These are phyloP conservation scores for Scaeva pyrastri DNA, from an alignment of 2,888 invertebrate species.

Conservation along the genomic window DNA sequence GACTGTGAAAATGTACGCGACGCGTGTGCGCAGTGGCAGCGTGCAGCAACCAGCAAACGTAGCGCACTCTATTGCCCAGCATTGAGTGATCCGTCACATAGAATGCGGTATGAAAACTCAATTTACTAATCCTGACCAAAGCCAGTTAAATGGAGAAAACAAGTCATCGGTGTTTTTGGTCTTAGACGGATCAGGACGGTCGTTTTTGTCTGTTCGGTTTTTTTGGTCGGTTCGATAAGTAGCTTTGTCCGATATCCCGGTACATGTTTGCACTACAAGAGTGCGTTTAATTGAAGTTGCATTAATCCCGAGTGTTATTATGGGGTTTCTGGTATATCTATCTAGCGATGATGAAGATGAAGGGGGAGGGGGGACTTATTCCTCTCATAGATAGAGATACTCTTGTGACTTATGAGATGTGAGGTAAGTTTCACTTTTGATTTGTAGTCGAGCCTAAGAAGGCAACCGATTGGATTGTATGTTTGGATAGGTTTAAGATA, in stretches of 20 bases:
- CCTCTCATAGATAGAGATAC: neutral
- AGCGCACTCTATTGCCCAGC: slow-evolving; percentile 32
- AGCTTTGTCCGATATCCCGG: slow-evolving; percentile 55
- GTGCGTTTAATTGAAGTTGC: slow-evolving; percentile 74
- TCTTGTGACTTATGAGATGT: slow-evolving; percentile 65
- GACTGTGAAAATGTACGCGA: slow-evolving; percentile 52
- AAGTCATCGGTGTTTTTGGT: slow-evolving; percentile 61
- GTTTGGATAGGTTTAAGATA: slow-evolving; percentile 53
- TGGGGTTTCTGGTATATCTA: neutral
- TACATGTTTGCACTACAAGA: slow-evolving; percentile 59
- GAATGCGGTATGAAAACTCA: slow-evolving; percentile 74
- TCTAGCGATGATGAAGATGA: neutral
- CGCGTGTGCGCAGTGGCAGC: slow-evolving; percentile 57
- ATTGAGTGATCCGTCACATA: slow-evolving; percentile 68
- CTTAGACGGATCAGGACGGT: slow-evolving; percentile 32
- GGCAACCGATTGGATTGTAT: slow-evolving; percentile 57
- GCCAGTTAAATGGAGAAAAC: slow-evolving; percentile 72
- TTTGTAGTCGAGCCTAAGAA: slow-evolving; percentile 53
- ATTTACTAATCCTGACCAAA: slow-evolving; percentile 73
- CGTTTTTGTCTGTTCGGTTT: slow-evolving; percentile 24
- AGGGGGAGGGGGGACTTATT: slow-evolving; percentile 6
- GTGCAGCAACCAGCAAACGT: neutral
- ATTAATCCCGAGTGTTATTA: slow-evolving; percentile 67
- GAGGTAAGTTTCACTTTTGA: slow-evolving; percentile 71
- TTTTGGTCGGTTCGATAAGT: slow-evolving; percentile 42